Conservation (phyloP, 2,113 vertebrate species). For the Hiodon tergisus region DNA sequence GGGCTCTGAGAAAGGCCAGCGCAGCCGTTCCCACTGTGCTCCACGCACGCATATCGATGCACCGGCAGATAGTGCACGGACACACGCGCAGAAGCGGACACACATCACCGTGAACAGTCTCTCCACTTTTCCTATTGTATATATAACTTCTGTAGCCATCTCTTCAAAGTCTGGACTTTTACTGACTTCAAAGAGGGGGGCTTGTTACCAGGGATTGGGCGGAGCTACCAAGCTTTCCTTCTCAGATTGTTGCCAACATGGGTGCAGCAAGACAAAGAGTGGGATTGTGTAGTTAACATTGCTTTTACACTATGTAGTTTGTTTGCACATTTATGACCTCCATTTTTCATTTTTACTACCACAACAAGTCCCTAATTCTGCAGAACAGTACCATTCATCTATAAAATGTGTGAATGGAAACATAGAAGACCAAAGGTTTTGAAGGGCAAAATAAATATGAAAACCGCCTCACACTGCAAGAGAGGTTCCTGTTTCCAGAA, state of each 20-base stretch:
- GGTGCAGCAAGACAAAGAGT: not conserved
- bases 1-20: slow-evolving; percentile 55
- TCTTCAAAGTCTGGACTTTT: not conserved
- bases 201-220: no score
- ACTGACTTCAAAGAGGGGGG: not conserved
- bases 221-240: no score
- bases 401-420: no score
- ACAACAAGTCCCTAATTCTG: no score
- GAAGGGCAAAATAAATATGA: no score
- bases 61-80: slow-evolving; percentile 35
- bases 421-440: no score
- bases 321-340: no score
- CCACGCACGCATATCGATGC: slow-evolving; percentile 34
- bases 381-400: no score
- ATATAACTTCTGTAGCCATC: not conserved
- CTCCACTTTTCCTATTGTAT: not conserved
- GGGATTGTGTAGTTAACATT: not conserved
- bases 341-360: no score
- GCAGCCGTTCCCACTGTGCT: slow-evolving; percentile 53
- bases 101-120: not conserved
- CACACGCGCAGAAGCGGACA: not conserved
- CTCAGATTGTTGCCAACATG: not conserved
- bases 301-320: no score
- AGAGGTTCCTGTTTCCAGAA: no score
- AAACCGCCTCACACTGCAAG: no score